phyloP scores from a whole-genome alignment of 2,888 invertebrate species.

The Chrysomela aeneicollis region DNA sequence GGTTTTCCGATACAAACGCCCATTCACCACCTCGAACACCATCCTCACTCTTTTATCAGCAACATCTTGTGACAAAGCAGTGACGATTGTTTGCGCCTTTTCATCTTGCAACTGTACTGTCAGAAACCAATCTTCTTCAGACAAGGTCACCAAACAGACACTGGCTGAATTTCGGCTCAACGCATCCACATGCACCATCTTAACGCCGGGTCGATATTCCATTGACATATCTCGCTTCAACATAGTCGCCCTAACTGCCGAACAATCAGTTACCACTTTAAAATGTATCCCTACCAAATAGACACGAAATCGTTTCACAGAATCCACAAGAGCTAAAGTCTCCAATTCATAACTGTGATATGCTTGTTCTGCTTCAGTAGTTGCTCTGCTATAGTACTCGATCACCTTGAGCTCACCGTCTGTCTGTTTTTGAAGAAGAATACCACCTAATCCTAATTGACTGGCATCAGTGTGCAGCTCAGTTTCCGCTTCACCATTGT shows the following conservation, averaged over 20 bases:
- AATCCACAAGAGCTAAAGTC: constrained; percentile 41
- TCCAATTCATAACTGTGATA: constrained; percentile 38
- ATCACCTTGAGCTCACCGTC: constrained; percentile 32
- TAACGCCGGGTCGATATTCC: background rate
- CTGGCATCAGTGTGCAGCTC: constrained; percentile 49
- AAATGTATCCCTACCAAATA: constrained; percentile 23
- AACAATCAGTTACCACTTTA: constrained; percentile 42
- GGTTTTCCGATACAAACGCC: constrained; percentile 34
- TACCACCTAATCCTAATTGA: constrained; percentile 48
- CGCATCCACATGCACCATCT: background rate
- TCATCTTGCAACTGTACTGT: constrained; percentile 41
- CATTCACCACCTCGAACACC: no score
- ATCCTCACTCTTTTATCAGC: no score
- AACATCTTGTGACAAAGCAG: no score
- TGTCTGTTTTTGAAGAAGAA: constrained; percentile 40
- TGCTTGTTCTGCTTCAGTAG: background rate
- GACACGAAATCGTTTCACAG: constrained; percentile 32
- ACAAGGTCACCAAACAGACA: constrained; percentile 18
- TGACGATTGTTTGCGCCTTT: no score
- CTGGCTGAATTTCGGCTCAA: no score
- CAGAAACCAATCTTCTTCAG: constrained; percentile 43
- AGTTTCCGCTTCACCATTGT: constrained; percentile 19
- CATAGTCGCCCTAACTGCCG: constrained; percentile 37
- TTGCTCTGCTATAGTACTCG: background rate
- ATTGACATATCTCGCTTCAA: constrained; percentile 35